Percentiles rank a stretch among this genome's conserved stretches.
phyloP scores from a whole-genome alignment of 1,140 invertebrate genomes.

The Theocolax elegans region DNA sequence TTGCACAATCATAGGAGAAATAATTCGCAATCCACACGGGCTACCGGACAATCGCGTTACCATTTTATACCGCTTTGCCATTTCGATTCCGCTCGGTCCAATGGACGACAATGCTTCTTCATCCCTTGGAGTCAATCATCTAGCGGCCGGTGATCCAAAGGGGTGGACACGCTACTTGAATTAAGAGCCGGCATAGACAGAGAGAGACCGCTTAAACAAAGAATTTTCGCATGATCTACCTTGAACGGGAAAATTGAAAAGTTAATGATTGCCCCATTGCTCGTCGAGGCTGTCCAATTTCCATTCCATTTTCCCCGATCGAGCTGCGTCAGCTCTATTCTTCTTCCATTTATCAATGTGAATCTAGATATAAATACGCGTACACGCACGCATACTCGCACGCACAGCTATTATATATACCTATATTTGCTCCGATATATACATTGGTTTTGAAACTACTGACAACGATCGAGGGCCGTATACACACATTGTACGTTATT shows the following conservation, averaged over 20 bases:
- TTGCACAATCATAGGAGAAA: conserved; percentile 57
- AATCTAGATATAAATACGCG: no score
- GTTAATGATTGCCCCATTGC: background rate
- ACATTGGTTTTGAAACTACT: no score
- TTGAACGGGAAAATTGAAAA: conserved; percentile 10
- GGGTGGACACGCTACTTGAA: conserved; percentile 13
- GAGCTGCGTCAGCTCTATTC: no score
- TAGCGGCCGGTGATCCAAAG: conserved; percentile 41
- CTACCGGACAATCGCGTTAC: conserved; percentile 62
- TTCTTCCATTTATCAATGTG: no score
- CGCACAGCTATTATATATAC: no score
- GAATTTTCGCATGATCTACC: conserved; percentile 22
- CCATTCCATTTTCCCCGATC: background rate
- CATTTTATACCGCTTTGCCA: conserved; percentile 60
- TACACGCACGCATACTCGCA: no score
- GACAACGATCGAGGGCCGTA: no score
- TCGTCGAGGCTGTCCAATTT: background rate
- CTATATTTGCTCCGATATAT: no score
- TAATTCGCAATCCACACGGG: conserved; percentile 62
- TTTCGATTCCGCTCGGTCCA: conserved; percentile 64
- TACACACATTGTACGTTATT: no score
- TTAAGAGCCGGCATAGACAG: conserved; percentile 10
- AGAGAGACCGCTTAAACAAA: conserved; percentile 20
- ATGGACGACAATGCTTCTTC: conserved; percentile 60
- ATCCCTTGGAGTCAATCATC: conserved; percentile 63